A percentile compares a stretch with the other conserved stretches of the same genome.
Evolutionary conservation across 2,113 vertebrate species (phyloP).

Genomic region (Thoracochromis brauschi): DNA sequence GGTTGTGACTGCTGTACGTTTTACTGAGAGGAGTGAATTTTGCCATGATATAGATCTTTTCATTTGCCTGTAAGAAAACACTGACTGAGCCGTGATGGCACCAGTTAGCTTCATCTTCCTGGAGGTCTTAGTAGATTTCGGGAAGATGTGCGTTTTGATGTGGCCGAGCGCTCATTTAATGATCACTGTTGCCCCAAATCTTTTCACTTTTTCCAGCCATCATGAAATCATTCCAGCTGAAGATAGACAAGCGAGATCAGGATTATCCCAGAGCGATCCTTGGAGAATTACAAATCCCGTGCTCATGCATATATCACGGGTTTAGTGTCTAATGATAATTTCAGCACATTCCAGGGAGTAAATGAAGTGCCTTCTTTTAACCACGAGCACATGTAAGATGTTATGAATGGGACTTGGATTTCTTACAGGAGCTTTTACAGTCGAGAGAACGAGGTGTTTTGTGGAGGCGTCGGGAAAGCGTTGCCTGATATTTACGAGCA

Average conservation of each 20-base stretch:
- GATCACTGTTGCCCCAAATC: background rate
- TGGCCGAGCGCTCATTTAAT: background rate
- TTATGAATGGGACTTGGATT: background rate
- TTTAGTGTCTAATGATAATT: background rate
- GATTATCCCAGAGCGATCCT: background rate
- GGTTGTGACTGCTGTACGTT: background rate
- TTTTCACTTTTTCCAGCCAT: background rate
- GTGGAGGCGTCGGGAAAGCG: background rate
- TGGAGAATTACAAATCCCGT: background rate
- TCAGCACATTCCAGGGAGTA: background rate
- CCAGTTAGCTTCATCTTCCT: background rate
- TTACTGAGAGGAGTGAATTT: background rate
- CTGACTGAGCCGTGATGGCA: background rate
- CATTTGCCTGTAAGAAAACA: background rate
- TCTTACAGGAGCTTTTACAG: background rate
- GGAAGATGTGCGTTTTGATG: background rate
- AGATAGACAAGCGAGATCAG: background rate
- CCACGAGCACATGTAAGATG: background rate
- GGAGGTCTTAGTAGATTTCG: background rate
- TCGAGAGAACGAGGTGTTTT: background rate
- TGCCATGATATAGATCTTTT: background rate
- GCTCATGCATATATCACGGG: background rate
- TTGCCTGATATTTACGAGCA: background rate
- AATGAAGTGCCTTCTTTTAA: background rate
- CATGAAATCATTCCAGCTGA: background rate